phyloP scores from a whole-genome alignment of 2,113 vertebrate genomes.

The Pampusana beccarii region DNA sequence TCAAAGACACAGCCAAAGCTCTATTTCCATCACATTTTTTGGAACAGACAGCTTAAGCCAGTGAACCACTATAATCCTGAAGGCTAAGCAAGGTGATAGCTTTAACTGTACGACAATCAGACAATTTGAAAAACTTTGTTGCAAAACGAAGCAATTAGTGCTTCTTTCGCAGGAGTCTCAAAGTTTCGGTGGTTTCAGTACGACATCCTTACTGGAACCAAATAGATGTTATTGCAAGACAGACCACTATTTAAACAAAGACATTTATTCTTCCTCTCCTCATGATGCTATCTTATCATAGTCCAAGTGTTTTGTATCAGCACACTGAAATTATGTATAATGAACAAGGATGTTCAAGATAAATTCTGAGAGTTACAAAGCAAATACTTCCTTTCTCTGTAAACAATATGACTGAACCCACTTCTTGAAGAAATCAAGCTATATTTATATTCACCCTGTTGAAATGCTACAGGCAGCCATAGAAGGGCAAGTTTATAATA shows the following conservation, averaged over 20 bases:
- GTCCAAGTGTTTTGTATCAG: constrained; percentile 70
- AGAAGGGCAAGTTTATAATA: constrained; percentile 86
- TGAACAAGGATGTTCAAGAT: constrained; percentile 70
- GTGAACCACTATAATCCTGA: not conserved
- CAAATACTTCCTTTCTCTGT: constrained; percentile 80
- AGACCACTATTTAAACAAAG: constrained; percentile 63
- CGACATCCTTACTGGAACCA: constrained; percentile 43
- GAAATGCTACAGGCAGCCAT: constrained; percentile 86
- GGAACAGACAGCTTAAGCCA: not conserved
- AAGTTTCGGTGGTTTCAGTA: not conserved
- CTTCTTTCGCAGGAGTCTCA: not conserved
- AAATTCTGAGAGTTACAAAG: constrained; percentile 70
- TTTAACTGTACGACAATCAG: not conserved
- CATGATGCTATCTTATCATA: constrained; percentile 65
- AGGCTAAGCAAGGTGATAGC: not conserved
- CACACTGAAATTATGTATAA: constrained; percentile 67
- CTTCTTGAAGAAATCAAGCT: constrained; percentile 82
- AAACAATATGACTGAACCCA: constrained; percentile 83
- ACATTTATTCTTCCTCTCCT: constrained; percentile 70
- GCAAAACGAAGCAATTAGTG: not conserved
- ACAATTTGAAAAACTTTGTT: not conserved
- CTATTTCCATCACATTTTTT: not conserved
- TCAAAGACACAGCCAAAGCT: not conserved
- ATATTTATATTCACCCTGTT: constrained; percentile 85
- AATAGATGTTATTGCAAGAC: constrained; percentile 45